Evolutionary conservation across 2,888 invertebrate genomes (phyloP).

Genomic region (Hemithea aestivaria): DNA sequence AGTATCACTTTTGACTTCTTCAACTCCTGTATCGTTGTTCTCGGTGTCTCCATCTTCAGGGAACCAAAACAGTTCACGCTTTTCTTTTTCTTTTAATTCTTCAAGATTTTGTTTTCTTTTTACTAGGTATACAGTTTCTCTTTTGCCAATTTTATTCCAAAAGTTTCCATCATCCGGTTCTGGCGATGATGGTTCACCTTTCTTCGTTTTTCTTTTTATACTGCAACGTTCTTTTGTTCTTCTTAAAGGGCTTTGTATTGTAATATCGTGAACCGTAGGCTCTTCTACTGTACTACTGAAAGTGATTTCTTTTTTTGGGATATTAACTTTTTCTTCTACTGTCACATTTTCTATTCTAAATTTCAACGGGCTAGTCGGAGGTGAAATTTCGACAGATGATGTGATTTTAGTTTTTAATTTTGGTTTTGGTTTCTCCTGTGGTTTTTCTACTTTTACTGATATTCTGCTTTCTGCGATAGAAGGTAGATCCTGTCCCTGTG

Average conservation of each 20-base stretch:
- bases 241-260: conserved; percentile 24
- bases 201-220: conserved; percentile 38
- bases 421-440: conserved; percentile 48
- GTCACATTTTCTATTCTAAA: conserved; percentile 77
- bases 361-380: conserved; percentile 69
- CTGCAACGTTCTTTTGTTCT: conserved; percentile 34
- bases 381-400: conserved; percentile 71
- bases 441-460: conserved; percentile 38
- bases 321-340: conserved; percentile 75
- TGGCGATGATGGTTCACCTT: conserved; percentile 43
- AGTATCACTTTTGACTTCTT: background rate
- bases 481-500: conserved; percentile 48
- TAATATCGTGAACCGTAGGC: conserved; percentile 22
- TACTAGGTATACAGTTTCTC: conserved; percentile 81
- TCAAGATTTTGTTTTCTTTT: conserved; percentile 75
- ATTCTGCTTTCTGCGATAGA: conserved; percentile 67
- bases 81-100: conserved; percentile 58
- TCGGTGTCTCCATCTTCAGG: conserved; percentile 38
- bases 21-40: background rate
- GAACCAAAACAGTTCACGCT: conserved; percentile 60
- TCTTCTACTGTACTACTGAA: conserved; percentile 55
- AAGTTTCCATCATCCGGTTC: conserved; percentile 78
- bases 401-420: conserved; percentile 77
- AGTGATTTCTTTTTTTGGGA: conserved; percentile 59
- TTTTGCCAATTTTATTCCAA: conserved; percentile 82